Evolutionary conservation across 2,888 invertebrate genomes (phyloP).

Genomic region (Diarsia brunnea): DNA sequence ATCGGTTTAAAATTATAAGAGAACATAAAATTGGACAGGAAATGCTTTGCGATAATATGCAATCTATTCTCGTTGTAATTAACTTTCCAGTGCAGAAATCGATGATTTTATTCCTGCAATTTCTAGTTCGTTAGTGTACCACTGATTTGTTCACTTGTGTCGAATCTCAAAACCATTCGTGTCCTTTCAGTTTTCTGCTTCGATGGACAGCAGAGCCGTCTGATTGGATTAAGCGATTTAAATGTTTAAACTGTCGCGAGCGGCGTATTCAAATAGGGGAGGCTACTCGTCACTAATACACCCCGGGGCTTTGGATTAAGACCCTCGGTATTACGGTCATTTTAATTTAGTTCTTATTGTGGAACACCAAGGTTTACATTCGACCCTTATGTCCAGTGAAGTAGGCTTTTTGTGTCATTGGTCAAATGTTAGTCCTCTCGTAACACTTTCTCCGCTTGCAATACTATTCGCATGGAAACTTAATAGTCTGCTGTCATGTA

Average conservation of each 20-base stretch:
- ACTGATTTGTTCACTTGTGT: slow-evolving; percentile 43
- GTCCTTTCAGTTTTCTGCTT: slow-evolving; percentile 76
- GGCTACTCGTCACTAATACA: slow-evolving; percentile 77
- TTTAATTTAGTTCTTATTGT: slow-evolving; percentile 68
- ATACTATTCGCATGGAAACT: slow-evolving; percentile 59
- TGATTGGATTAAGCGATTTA: slow-evolving; percentile 88
- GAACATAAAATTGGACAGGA: slow-evolving; percentile 48
- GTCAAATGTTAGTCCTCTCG: slow-evolving; percentile 67
- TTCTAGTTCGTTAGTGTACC: slow-evolving; percentile 20
- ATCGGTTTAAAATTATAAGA: slow-evolving; percentile 57
- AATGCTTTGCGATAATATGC: slow-evolving; percentile 52
- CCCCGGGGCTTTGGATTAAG: slow-evolving; percentile 68
- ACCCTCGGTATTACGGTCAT: slow-evolving; percentile 45
- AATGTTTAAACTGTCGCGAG: slow-evolving; percentile 83
- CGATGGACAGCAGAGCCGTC: slow-evolving; percentile 78
- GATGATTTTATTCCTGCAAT: slow-evolving; percentile 50
- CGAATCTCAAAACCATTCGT: slow-evolving; percentile 63
- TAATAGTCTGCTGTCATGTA: slow-evolving; percentile 58
- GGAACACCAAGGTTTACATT: slow-evolving; percentile 60
- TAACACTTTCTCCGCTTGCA: slow-evolving; percentile 71
- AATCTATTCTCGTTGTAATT: slow-evolving; percentile 54
- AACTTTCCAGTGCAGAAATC: slow-evolving; percentile 55
- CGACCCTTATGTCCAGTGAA: slow-evolving; percentile 53
- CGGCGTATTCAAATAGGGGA: slow-evolving; percentile 80
- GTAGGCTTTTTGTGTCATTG: slow-evolving; percentile 68